A percentile compares a stretch with the other conserved stretches of the same genome.
Conservation (phyloP, 1,140 invertebrate genomes). For the Sinonovacula constricta region DNA sequence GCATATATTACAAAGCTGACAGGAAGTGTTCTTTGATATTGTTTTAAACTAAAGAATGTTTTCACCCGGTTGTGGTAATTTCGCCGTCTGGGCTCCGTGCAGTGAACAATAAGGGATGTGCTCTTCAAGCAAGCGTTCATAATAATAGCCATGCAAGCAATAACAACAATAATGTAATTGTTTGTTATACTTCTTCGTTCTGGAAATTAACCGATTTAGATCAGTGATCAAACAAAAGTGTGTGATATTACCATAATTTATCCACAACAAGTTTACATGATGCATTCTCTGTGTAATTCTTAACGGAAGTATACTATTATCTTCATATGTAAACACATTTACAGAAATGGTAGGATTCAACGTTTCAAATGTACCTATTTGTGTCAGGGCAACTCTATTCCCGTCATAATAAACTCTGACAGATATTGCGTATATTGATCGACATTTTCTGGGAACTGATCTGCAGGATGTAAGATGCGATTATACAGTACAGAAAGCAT, state of each 20-base stretch:
- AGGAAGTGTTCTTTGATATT: neutral
- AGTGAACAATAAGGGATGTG: neutral
- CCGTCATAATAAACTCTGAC: slow-evolving; percentile 20
- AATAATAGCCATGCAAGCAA: slow-evolving; percentile 25
- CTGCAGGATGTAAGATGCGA: neutral
- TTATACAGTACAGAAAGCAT: neutral
- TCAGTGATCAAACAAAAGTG: neutral
- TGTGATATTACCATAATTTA: neutral
- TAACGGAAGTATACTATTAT: slow-evolving; percentile 21
- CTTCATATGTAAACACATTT: slow-evolving; percentile 41
- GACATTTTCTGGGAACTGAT: neutral
- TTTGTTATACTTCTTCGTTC: neutral
- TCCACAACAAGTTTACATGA: slow-evolving; percentile 19
- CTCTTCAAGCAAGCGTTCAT: slow-evolving; percentile 3
- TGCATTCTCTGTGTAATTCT: slow-evolving; percentile 3
- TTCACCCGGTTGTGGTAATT: slow-evolving; percentile 13
- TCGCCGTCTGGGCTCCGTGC: neutral
- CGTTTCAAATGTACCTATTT: slow-evolving; percentile 31
- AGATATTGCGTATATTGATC: neutral
- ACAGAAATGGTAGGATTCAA: slow-evolving; percentile 20
- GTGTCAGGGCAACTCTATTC: slow-evolving; percentile 3
- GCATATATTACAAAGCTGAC: neutral
- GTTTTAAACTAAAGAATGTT: neutral
- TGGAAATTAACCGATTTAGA: neutral
- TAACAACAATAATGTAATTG: neutral